Percentiles rank a stretch among this genome's conserved stretches.
Evolutionary conservation across 1,140 invertebrate species (phyloP).

Genomic region (Harpegnathos saltator): DNA sequence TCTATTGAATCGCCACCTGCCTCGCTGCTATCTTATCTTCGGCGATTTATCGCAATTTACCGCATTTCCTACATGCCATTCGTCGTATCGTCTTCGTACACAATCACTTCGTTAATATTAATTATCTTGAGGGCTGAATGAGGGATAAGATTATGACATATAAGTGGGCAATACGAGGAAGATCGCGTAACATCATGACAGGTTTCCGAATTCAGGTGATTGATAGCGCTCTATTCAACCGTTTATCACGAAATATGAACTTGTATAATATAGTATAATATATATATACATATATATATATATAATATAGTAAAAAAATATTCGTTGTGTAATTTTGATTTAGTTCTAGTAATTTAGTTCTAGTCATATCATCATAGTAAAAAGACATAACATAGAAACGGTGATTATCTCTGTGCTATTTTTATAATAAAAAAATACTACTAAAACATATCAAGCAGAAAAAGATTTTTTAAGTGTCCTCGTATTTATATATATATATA

Average conservation of each 20-base stretch:
- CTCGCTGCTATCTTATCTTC: conserved; percentile 19
- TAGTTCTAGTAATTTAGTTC: too few species aligned
- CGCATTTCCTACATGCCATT: conserved; percentile 12
- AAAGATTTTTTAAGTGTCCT: too few species aligned
- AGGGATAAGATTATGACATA: not conserved
- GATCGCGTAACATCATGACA: not conserved
- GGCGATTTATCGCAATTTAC: conserved; percentile 9
- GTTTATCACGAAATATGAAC: not conserved
- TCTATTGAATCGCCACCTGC: not conserved
- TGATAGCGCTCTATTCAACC: not conserved
- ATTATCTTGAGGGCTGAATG: conserved; percentile 10
- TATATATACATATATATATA: too few species aligned
- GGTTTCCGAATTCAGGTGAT: conserved; percentile 8
- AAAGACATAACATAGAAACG: too few species aligned
- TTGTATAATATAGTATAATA: too few species aligned
- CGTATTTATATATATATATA: too few species aligned
- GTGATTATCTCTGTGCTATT: too few species aligned
- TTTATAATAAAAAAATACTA: too few species aligned
- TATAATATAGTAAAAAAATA: too few species aligned
- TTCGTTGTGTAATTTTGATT: too few species aligned
- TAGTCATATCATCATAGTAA: too few species aligned
- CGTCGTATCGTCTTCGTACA: not conserved
- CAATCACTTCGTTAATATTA: conserved; percentile 31
- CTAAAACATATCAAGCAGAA: too few species aligned
- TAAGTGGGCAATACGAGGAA: not conserved